Evolutionary conservation across 1,140 invertebrate species (phyloP).

Genomic region (Nomia melanderi): DNA sequence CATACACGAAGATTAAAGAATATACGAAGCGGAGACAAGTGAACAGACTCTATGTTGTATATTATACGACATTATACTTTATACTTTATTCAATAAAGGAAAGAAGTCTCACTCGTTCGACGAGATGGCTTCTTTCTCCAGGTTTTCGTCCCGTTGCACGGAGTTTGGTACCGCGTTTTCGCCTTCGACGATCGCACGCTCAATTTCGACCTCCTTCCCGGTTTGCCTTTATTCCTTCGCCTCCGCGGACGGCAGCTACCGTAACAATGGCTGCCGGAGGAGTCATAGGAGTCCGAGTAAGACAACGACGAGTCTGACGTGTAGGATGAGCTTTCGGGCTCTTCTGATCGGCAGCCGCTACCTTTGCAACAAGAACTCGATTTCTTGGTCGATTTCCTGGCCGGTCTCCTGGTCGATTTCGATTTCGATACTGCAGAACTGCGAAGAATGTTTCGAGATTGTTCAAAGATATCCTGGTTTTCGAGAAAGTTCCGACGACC

Average conservation of each 20-base stretch:
- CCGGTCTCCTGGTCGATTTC: neutral
- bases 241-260: neutral
- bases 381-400: slow-evolving; percentile 3
- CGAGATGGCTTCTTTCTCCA: neutral
- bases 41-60: too few species aligned
- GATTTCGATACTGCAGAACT: too few species aligned
- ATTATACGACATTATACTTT: too few species aligned
- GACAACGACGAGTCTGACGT: slow-evolving; percentile 26
- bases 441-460: neutral
- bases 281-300: slow-evolving; percentile 1
- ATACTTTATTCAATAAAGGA: neutral
- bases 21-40: too few species aligned
- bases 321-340: neutral
- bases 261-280: neutral
- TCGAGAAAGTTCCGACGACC: too few species aligned
- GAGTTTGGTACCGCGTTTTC: neutral
- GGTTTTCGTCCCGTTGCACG: neutral
- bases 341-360: neutral
- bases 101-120: neutral
- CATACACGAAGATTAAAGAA: too few species aligned
- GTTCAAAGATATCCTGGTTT: too few species aligned
- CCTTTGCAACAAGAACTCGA: neutral
- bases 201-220: neutral
- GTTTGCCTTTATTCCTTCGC: slow-evolving; percentile 10
- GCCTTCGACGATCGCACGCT: neutral